A percentile compares a stretch with the other conserved stretches of the same genome.
Evolutionary conservation across 2,797 vertebrate species (phyloP).

Genomic region (Malacoctenus gilli): DNA sequence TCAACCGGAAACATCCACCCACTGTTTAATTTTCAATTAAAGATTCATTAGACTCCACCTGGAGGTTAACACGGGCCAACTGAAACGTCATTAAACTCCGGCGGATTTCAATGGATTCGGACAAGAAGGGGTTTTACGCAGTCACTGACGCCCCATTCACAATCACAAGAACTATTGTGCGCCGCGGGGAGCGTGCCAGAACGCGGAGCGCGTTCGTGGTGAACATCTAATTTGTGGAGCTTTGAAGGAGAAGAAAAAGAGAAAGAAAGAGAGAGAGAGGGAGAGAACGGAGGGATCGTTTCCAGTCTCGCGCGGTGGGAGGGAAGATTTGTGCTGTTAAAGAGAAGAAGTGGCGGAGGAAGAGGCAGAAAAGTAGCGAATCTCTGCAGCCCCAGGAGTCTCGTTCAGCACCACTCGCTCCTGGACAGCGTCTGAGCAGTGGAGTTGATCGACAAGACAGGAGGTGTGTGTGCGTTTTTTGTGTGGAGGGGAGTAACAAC

Average conservation of each 20-base stretch:
- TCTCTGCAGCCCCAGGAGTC: conserved; percentile 55
- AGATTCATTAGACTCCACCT: conserved; percentile 3
- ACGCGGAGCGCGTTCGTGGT: conserved; percentile 11
- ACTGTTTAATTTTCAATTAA: conserved; percentile 3
- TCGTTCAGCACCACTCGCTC: conserved; percentile 69
- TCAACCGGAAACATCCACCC: neutral
- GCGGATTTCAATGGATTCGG: conserved; percentile 28
- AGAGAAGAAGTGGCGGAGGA: conserved; percentile 31
- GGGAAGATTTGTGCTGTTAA: conserved; percentile 51
- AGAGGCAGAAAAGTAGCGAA: conserved; percentile 46
- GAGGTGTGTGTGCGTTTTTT: too few relatives aligned
- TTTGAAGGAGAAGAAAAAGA: neutral
- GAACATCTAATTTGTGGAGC: conserved; percentile 21
- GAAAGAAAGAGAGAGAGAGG: neutral
- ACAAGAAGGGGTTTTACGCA: conserved; percentile 42
- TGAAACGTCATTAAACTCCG: conserved; percentile 26
- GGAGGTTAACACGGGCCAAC: conserved; percentile 16
- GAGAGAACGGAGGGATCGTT: conserved; percentile 5
- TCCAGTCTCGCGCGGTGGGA: conserved; percentile 44
- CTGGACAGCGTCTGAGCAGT: conserved; percentile 69
- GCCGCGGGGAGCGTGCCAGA: conserved; percentile 13
- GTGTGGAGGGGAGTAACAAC: conserved; percentile 37
- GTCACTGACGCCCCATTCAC: neutral
- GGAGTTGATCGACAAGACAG: conserved; percentile 42
- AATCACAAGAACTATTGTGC: neutral